A percentile compares a stretch with the other conserved stretches of the same genome.
Conservation (phyloP, 2,888 invertebrate genomes). For the Drosophila rubida region DNA sequence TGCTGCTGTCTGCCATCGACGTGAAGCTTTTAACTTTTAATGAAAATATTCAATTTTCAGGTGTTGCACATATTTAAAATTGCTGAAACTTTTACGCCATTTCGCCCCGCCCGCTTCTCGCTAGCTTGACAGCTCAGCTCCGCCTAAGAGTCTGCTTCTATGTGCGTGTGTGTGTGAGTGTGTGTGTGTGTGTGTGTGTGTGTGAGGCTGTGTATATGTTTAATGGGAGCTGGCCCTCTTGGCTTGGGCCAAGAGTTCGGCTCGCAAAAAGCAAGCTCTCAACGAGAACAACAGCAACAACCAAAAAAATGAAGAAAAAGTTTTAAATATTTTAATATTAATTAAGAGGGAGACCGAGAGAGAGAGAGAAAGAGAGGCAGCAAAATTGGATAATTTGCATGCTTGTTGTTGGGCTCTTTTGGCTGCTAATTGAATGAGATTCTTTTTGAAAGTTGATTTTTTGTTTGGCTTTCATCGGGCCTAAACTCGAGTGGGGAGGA, state of each 20-base stretch:
- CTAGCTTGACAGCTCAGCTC: conserved; percentile 11
- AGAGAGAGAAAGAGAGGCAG: conserved; percentile 1
- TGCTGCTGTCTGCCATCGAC: conserved; percentile 27
- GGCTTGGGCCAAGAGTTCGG: not conserved
- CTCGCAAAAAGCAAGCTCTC: not conserved
- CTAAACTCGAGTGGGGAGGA: not conserved
- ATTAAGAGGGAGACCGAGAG: conserved; percentile 50
- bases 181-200: conserved; percentile 13
- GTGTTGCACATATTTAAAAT: conserved; percentile 74
- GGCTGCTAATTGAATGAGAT: conserved; percentile 64
- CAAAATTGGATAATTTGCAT: conserved; percentile 51
- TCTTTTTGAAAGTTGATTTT: conserved; percentile 45
- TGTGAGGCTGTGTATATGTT: conserved; percentile 8
- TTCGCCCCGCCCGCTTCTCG: conserved; percentile 5
- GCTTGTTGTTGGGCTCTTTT: conserved; percentile 16
- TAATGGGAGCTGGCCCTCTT: conserved; percentile 17
- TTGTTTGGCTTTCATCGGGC: conserved; percentile 33
- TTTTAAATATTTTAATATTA: conserved; percentile 71
- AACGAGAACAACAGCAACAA: conserved; percentile 11
- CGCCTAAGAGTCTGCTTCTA: not conserved
- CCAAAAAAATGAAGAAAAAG: conserved; percentile 20
- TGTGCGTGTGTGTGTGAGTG: not conserved
- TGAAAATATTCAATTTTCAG: conserved; percentile 79
- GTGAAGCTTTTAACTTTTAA: conserved; percentile 76
- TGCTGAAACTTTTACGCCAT: conserved; percentile 47